Conservation (phyloP, 2,888 invertebrate species). For the Leucoptera coffeella region DNA sequence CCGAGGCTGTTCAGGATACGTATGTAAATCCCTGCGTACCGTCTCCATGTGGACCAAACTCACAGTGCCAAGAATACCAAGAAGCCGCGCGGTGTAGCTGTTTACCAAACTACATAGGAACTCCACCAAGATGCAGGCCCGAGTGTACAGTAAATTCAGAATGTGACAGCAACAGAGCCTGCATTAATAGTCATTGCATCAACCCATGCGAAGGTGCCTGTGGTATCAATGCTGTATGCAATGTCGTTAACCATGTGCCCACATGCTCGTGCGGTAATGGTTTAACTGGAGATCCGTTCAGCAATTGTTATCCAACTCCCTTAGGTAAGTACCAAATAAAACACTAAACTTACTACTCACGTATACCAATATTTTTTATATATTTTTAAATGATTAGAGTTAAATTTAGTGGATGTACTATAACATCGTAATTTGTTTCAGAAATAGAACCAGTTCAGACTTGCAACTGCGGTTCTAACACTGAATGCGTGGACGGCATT, state of each 20-base stretch:
- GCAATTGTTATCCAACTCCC: conserved; percentile 25
- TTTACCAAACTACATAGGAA: conserved; percentile 63
- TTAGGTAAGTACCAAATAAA: conserved; percentile 13
- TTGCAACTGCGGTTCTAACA: conserved; percentile 63
- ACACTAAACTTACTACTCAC: not conserved
- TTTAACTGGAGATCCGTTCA: conserved; percentile 71
- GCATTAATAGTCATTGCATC: conserved; percentile 63
- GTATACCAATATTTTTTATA: conserved; percentile 1
- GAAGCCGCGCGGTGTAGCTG: conserved; percentile 66
- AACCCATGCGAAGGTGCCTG: conserved; percentile 78
- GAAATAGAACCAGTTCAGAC: conserved; percentile 41
- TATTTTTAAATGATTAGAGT: conserved; percentile 1
- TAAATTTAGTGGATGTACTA: not conserved
- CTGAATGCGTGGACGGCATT: conserved; percentile 56
- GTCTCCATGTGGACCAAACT: conserved; percentile 74
- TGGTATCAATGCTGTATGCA: conserved; percentile 68
- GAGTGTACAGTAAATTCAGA: conserved; percentile 69
- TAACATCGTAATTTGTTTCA: conserved; percentile 13
- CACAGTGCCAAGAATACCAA: conserved; percentile 62
- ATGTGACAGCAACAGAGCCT: conserved; percentile 62
- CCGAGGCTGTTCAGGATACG: conserved; percentile 17
- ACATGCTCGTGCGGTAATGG: conserved; percentile 61
- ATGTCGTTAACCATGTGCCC: conserved; percentile 65
- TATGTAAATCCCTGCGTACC: conserved; percentile 61
- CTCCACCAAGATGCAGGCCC: conserved; percentile 70